phyloP scores from a whole-genome alignment of 2,797 vertebrate species.

The Acrocephalus scirpaceus region DNA sequence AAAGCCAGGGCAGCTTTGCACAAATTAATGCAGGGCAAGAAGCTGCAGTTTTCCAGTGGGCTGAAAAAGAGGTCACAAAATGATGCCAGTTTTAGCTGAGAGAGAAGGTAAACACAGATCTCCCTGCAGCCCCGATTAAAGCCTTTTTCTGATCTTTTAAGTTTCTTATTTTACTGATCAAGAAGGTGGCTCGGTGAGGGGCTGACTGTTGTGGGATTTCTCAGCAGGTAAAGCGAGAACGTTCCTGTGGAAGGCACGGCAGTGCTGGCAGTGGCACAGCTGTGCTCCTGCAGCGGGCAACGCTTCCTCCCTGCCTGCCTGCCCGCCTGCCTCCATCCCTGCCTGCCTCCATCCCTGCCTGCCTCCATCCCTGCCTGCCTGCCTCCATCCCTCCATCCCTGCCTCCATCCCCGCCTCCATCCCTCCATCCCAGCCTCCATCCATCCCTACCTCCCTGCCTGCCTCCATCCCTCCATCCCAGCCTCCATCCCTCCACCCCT shows the following conservation, averaged over 20 bases:
- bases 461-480: not conserved
- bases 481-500: not conserved
- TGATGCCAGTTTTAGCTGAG: not conserved
- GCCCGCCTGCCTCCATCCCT: not conserved
- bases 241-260: not conserved
- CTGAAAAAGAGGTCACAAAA: conserved; percentile 22
- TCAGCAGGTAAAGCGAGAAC: not conserved
- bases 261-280: not conserved
- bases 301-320: not conserved
- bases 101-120: not conserved
- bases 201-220: not conserved
- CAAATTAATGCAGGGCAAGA: not conserved
- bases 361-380: too few relatives aligned
- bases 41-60: conserved; percentile 21
- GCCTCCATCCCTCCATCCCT: not conserved
- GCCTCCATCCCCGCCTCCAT: not conserved
- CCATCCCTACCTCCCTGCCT: not conserved
- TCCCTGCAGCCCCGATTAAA: not conserved
- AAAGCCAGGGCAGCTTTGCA: conserved; percentile 14
- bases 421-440: not conserved
- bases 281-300: not conserved
- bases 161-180: not conserved
- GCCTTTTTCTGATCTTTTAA: not conserved
- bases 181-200: not conserved
- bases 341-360: not conserved